Percentiles rank a stretch among this genome's conserved stretches.
phyloP scores from a whole-genome alignment of 2,113 vertebrate genomes.

The Eudyptes chrysolophus region DNA sequence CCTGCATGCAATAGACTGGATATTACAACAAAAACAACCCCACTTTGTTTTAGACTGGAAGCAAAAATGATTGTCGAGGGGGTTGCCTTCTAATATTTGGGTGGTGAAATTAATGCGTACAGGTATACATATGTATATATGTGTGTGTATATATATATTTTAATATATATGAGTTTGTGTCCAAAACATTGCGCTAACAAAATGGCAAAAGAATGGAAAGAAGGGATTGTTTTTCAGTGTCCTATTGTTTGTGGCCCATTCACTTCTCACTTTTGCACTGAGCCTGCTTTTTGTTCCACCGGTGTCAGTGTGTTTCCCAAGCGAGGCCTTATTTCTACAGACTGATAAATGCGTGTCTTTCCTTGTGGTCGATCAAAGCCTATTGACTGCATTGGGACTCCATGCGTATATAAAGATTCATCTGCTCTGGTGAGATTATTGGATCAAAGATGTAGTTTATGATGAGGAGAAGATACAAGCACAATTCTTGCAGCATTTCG shows the following conservation, averaged over 20 bases:
- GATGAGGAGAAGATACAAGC: not conserved
- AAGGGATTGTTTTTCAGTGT: not conserved
- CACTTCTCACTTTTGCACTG: constrained; percentile 23
- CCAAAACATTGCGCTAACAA: not conserved
- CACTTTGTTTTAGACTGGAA: not conserved
- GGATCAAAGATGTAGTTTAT: not conserved
- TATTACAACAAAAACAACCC: not conserved
- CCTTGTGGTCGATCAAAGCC: not conserved
- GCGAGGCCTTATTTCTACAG: not conserved
- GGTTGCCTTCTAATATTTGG: not conserved
- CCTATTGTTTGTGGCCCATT: constrained; percentile 28
- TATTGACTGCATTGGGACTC: not conserved
- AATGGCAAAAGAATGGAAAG: not conserved
- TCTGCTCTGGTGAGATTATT: not conserved
- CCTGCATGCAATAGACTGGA: not conserved
- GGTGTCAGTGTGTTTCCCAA: not conserved
- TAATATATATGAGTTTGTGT: not conserved
- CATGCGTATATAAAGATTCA: not conserved
- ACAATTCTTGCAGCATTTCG: not conserved
- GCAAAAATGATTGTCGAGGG: not conserved
- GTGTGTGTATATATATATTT: accelerated
- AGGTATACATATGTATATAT: not conserved
- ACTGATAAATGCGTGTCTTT: not conserved
- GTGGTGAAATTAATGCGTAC: not conserved
- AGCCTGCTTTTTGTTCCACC: constrained; percentile 43